These are phyloP conservation scores for Drosophila albomicans DNA, from an alignment of 1,140 invertebrate species.

Conservation along the genomic window DNA sequence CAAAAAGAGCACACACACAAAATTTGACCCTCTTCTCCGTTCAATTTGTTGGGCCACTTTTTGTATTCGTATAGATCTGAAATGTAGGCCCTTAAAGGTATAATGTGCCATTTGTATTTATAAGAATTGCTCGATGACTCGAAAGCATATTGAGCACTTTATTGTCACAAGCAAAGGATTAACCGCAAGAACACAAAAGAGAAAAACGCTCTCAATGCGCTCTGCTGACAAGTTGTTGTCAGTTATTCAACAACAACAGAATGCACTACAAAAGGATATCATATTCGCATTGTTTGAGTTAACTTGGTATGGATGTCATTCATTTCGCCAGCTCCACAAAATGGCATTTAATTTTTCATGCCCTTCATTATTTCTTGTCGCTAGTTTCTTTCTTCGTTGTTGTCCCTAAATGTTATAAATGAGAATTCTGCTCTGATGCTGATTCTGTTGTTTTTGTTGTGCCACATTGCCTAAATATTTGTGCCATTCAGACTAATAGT, in stretches of 20 bases:
- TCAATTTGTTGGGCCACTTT: slow-evolving; percentile 22
- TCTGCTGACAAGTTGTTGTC: slow-evolving; percentile 15
- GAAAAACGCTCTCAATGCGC: slow-evolving; percentile 13
- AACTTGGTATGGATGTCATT: slow-evolving; percentile 4
- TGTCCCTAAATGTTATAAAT: slow-evolving; percentile 61
- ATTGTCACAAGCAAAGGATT: slow-evolving; percentile 39
- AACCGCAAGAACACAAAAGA: slow-evolving; percentile 23
- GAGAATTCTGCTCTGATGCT: slow-evolving; percentile 31
- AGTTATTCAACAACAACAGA: neutral
- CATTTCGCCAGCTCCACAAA: slow-evolving; percentile 31
- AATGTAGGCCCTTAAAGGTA: slow-evolving; percentile 30
- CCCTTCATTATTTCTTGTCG: slow-evolving; percentile 31
- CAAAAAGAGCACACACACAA: neutral
- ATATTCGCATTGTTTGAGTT: slow-evolving; percentile 23
- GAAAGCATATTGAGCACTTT: slow-evolving; percentile 42
- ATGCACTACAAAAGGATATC: slow-evolving; percentile 14
- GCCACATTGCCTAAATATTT: slow-evolving; percentile 53
- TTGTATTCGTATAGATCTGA: slow-evolving; percentile 7
- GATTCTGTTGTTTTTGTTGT: slow-evolving; percentile 13
- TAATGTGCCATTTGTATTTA: slow-evolving; percentile 35
- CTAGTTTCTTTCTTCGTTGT: slow-evolving; percentile 7
- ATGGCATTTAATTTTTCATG: slow-evolving; percentile 77
- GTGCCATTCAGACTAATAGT: slow-evolving; percentile 69
- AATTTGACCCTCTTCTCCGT: slow-evolving; percentile 22
- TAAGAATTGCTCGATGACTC: slow-evolving; percentile 5